Conservation (phyloP, 2,888 invertebrate species). For the Drosophila atroscutellata region DNA sequence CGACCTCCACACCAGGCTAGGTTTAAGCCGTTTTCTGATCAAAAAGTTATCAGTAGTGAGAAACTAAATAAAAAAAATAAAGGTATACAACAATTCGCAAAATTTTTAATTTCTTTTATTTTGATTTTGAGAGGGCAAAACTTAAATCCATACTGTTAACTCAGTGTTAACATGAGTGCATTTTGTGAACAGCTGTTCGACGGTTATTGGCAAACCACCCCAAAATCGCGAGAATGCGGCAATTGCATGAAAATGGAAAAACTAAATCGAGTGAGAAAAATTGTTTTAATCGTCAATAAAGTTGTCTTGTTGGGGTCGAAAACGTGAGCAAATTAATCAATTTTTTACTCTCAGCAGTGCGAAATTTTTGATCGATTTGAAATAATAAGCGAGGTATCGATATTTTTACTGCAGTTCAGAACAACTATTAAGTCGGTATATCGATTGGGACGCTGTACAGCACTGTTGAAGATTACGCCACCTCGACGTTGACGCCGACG, state of each 20-base stretch:
- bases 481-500: slow-evolving; percentile 35
- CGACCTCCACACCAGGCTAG: not conserved
- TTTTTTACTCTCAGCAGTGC: too few species aligned
- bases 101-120: not conserved
- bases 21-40: not conserved
- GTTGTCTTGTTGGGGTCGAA: not conserved
- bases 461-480: slow-evolving; percentile 51
- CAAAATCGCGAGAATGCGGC: not conserved
- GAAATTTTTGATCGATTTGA: not conserved
- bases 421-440: not conserved
- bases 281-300: not conserved
- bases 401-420: slow-evolving; percentile 3
- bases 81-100: not conserved
- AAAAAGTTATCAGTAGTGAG: not conserved
- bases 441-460: slow-evolving; percentile 14
- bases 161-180: not conserved
- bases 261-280: not conserved
- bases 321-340: not conserved
- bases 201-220: not conserved
- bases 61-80: not conserved
- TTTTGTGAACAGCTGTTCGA: not conserved
- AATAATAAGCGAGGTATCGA: slow-evolving; percentile 17
- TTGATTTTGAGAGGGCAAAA: not conserved
- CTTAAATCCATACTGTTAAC: not conserved
- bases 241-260: not conserved